Percentiles rank a stretch among this genome's conserved stretches.
These are phyloP conservation scores for Autographa pulchrina DNA, from an alignment of 2,888 invertebrate genomes.

Conservation along the genomic window DNA sequence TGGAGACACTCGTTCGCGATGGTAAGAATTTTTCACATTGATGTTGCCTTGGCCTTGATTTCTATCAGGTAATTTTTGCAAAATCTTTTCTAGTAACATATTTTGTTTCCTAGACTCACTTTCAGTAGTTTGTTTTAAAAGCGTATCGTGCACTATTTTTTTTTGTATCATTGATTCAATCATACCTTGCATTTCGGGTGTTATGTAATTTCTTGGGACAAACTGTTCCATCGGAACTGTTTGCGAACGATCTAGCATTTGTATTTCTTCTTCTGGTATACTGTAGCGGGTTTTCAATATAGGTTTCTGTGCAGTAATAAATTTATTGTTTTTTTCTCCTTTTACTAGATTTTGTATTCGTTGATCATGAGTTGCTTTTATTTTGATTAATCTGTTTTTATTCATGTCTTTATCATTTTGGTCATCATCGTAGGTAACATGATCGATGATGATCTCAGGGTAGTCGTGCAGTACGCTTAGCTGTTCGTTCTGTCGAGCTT, in stretches of 20 bases:
- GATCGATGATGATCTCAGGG: slow-evolving; percentile 44
- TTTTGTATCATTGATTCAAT: slow-evolving; percentile 36
- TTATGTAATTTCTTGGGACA: slow-evolving; percentile 11
- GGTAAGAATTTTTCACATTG: slow-evolving; percentile 30
- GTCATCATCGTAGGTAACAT: slow-evolving; percentile 43
- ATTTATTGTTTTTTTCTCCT: slow-evolving; percentile 14
- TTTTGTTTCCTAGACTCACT: slow-evolving; percentile 42
- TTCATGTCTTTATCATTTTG: slow-evolving; percentile 4
- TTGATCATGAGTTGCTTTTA: slow-evolving; percentile 12
- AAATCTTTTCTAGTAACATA: slow-evolving; percentile 43
- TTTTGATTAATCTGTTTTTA: not conserved
- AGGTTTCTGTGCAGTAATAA: not conserved
- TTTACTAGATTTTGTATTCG: slow-evolving; percentile 15
- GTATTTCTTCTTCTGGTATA: slow-evolving; percentile 25
- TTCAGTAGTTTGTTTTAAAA: slow-evolving; percentile 36
- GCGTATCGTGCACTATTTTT: slow-evolving; percentile 22
- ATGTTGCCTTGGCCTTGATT: slow-evolving; percentile 12
- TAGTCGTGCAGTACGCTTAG: slow-evolving; percentile 33
- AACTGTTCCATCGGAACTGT: slow-evolving; percentile 9
- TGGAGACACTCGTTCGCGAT: slow-evolving; percentile 23
- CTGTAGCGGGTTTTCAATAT: slow-evolving; percentile 17
- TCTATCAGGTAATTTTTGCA: slow-evolving; percentile 43
- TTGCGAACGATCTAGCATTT: not conserved
- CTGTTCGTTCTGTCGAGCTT: slow-evolving; percentile 23
- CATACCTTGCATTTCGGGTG: slow-evolving; percentile 30